Evolutionary conservation across 2,888 invertebrate genomes (phyloP), one percentile per base, ranked within the genome.

Genomic region (Campoletis raptor): DNA sequence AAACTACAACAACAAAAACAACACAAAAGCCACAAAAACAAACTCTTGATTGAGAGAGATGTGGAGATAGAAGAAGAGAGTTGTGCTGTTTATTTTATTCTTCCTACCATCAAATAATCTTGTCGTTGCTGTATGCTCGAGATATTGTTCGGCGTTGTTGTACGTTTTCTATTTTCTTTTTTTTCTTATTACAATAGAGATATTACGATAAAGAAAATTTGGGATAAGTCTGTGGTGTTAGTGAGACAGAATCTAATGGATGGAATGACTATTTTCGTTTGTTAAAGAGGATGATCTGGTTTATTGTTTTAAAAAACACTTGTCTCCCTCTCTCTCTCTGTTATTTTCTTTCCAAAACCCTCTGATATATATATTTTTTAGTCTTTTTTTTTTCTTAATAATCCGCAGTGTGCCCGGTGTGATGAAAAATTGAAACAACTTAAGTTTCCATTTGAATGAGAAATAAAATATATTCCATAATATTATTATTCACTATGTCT

Each of bases 401-500:
- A 89, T 83, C 66, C 88, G 83, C 89, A 88, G 90, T 88, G 89
- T 90, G 90, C 88, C 87, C 90, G 88, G 85, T 89, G 86, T 90
- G 90, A 91, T 83, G 82, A 92, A 92, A 91, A 92, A 93, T 92
- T 90, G 92, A 93, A 93, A 94, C 93, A 93, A 92, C 92, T 90
- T 90, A 92, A 91, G 81, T 84, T 92, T 93, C 92, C 92, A 92
- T 94, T 94, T 90, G 93, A 94, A 94, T 93, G 94, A 94, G 93
- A 94, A 94, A 93, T 94, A 94, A 94, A 94, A 93, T 94, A 93
- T 94, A 94, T 94, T 94, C 94, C 93, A 94, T 94, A 94, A 94
- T 94, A 94, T 94, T 94, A 94, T 94, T 94, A 94, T 94, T 94
- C 93, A 93, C 94, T 94, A 94, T 94, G 93, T 94, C 94, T 94